These are phyloP conservation scores for Cyanistes caeruleus DNA, from an alignment of 2,113 vertebrate species.

Conservation along the genomic window DNA sequence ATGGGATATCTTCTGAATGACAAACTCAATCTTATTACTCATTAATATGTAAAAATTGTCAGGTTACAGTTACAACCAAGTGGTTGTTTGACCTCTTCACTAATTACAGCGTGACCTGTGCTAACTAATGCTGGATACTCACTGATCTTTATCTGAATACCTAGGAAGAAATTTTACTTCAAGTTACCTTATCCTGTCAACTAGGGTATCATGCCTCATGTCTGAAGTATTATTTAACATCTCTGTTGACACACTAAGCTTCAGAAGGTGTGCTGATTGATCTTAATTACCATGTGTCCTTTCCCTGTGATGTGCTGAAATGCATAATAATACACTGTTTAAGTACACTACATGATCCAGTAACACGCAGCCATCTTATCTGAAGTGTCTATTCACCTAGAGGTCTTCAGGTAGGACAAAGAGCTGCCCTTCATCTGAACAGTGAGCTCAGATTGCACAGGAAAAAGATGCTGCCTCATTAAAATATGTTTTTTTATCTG, in stretches of 20 bases:
- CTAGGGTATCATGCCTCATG: not conserved
- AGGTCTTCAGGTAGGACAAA: not conserved
- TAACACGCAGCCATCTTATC: not conserved
- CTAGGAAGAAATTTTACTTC: not conserved
- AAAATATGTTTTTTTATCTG: slow-evolving; percentile 35
- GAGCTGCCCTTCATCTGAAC: not conserved
- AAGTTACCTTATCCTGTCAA: not conserved
- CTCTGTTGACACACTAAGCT: not conserved
- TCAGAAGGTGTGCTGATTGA: not conserved
- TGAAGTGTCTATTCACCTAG: not conserved
- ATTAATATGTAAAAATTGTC: not conserved
- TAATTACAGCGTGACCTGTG: not conserved
- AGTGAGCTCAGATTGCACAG: not conserved
- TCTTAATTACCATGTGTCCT: not conserved
- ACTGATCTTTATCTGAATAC: not conserved
- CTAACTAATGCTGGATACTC: not conserved
- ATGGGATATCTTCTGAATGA: not conserved
- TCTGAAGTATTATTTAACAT: not conserved
- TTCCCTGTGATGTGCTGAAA: not conserved
- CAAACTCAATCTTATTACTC: not conserved
- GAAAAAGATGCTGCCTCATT: not conserved
- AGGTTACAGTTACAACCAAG: not conserved
- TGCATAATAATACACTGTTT: not conserved
- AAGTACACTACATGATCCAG: fast-evolving
- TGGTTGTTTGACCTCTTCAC: not conserved